Base-by-base conservation (phyloP, 2,888 invertebrate species). In the Melolontha melolontha region DNA sequence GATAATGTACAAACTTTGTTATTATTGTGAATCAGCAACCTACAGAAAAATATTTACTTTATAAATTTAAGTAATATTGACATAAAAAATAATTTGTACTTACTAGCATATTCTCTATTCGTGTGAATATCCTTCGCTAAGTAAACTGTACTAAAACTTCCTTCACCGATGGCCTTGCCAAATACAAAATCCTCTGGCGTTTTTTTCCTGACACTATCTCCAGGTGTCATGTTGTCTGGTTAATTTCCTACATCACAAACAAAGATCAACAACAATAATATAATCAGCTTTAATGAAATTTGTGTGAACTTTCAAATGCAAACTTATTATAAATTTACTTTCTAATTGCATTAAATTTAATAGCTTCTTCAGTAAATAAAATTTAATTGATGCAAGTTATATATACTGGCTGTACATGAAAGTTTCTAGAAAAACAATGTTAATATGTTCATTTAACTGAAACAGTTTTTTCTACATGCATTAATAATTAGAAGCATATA, bases 101-200 rank as follows among this genome's bases (percentile, higher is more conserved):
- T 87, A 96, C 96, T 97, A 86, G 98, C 98, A 90, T 92, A 96
- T 87, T 97, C 96, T 79, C 91, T 92, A 78, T 89, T 90, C 66
- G 92, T 93, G 81, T 93, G 92, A 70, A 96, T 92, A 84, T 98
- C 97, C 83, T 94, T 95, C 62, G 96, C 96, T 75, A 96, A 87
- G 83, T 95, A 97, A 63, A 98, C 98, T 70, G 94, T 95, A 78
- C 97, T 97, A 84, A 95, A 99, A 82, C 97, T 97, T 73, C 98
- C 98, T 84, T 98, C 98, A 72, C 98, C 98, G 77, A 99, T 92
- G 71, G 94, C 89, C 86, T 95, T 95, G 68, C 96, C 95, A 85
- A 99, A 99, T 78, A 94, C 92, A 83, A 94, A 98, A 85, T 98
- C 97, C 80, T 92, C 91, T 65, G 95, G 90, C 16, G 90, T 89